phyloP scores from a whole-genome alignment of 2,797 vertebrate genomes.

The Tarsius wallacei region DNA sequence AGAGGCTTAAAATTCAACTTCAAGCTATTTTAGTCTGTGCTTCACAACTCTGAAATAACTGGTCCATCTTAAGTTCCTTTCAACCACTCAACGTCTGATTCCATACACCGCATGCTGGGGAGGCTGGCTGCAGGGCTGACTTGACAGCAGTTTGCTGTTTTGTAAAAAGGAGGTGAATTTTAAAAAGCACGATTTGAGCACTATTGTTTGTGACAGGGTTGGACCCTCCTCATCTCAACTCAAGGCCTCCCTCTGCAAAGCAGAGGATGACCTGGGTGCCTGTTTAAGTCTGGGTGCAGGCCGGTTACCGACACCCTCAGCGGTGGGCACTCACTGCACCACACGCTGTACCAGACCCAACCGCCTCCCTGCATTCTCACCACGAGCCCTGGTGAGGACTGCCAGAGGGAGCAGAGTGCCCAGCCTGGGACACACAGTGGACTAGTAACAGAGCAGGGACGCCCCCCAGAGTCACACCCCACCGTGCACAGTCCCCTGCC shows the following conservation, averaged over 20 bases:
- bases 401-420: too few relatives aligned
- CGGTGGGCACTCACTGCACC: not conserved
- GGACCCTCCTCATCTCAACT: not conserved
- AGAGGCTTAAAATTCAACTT: constrained; percentile 84
- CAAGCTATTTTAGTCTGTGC: constrained; percentile 79
- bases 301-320: fast-evolving
- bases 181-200: not conserved
- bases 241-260: not conserved
- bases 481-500: not conserved
- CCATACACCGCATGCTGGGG: not conserved
- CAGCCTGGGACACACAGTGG: not conserved
- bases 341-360: too few relatives aligned
- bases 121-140: not conserved
- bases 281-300: not conserved
- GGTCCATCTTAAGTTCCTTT: constrained; percentile 65
- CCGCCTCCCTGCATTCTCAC: not conserved
- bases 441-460: not conserved
- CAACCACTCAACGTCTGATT: not conserved
- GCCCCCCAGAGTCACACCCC: not conserved
- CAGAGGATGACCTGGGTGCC: not conserved
- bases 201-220: not conserved
- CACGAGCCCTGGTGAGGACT: not conserved
- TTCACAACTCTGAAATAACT: constrained; percentile 69
- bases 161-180: not conserved
- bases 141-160: not conserved